These are phyloP conservation scores for Catharus bicknelli DNA, from an alignment of 2,113 vertebrate genomes.

Conservation along the genomic window DNA sequence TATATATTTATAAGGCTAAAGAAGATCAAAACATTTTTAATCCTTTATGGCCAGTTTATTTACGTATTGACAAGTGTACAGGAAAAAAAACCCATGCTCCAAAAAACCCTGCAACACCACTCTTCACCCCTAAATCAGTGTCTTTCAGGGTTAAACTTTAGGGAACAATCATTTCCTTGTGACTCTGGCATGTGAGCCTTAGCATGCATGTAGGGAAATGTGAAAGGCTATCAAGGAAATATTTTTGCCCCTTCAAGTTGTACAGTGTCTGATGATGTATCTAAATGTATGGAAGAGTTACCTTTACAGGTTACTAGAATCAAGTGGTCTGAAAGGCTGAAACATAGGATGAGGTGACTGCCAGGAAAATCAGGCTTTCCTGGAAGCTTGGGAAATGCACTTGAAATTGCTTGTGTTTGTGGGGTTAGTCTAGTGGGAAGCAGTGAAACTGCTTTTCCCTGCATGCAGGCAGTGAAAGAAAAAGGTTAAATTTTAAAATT, in stretches of 20 bases:
- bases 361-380: neutral
- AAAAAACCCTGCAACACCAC: accelerated
- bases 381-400: neutral
- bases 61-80: neutral
- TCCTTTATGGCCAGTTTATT: neutral
- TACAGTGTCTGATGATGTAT: neutral
- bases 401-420: neutral
- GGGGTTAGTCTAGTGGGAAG: neutral
- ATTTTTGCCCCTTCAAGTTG: neutral
- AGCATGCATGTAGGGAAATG: neutral
- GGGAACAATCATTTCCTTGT: neutral
- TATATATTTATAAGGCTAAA: neutral
- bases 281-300: neutral
- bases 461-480: neutral
- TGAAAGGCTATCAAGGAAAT: neutral
- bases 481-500: neutral
- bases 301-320: neutral
- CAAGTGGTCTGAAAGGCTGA: neutral
- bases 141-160: neutral
- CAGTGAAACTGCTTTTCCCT: neutral
- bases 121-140: neutral
- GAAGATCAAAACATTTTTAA: neutral
- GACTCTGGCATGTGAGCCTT: neutral
- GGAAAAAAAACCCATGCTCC: neutral
- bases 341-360: neutral